Evolutionary conservation across 1,140 invertebrate genomes (phyloP).

Genomic region (Cyphomyrmex costatus): DNA sequence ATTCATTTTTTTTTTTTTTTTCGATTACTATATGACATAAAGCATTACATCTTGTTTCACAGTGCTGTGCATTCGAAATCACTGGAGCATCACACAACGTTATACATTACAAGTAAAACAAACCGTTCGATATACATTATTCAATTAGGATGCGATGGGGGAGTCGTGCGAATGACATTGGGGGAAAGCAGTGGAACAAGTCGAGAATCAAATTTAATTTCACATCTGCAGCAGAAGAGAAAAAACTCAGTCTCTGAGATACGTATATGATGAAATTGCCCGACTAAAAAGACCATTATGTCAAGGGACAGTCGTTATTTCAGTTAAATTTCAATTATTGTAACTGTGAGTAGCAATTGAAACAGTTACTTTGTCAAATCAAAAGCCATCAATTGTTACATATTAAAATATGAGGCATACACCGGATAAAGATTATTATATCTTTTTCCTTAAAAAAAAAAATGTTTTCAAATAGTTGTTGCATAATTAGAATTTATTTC

Average conservation of each 20-base stretch:
- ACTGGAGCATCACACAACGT: not conserved
- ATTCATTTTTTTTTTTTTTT: conserved; percentile 16
- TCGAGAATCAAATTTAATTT: conserved; percentile 55
- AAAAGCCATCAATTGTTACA: not conserved
- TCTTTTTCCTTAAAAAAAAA: not conserved
- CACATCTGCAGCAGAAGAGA: not conserved
- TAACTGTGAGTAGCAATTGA: conserved; percentile 24
- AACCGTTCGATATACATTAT: conserved; percentile 31
- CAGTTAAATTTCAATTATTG: conserved; percentile 42
- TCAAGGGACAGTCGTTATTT: conserved; percentile 30
- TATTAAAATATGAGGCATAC: not conserved
- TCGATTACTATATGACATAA: not conserved
- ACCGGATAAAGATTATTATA: not conserved
- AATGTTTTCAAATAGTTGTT: not conserved
- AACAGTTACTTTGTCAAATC: conserved; percentile 24
- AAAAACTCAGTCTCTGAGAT: conserved; percentile 33
- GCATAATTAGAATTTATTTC: not conserved
- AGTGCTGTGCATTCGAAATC: conserved; percentile 19
- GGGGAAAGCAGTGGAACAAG: conserved; percentile 22
- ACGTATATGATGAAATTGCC: conserved; percentile 10
- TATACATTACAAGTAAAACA: not conserved
- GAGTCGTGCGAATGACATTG: conserved; percentile 8
- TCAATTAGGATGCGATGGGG: conserved; percentile 35
- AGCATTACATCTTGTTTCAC: not conserved
- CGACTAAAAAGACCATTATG: conserved; percentile 32